A percentile compares a stretch with the other conserved stretches of the same genome.
phyloP scores from a whole-genome alignment of 2,888 invertebrate genomes.

The Meta bourneti region DNA sequence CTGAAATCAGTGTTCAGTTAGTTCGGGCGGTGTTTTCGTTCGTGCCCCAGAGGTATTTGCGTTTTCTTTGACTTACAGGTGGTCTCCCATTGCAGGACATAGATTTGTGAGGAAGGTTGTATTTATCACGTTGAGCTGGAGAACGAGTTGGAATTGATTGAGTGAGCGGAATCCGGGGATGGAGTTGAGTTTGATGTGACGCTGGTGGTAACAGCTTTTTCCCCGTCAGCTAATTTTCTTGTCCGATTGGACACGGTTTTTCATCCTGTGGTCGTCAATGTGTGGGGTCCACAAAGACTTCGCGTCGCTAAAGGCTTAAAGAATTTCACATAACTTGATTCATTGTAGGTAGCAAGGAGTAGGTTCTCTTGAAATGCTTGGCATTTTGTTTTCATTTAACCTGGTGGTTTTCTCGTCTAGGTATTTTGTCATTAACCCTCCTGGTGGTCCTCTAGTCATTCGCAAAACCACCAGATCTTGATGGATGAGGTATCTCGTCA shows the following conservation, averaged over 20 bases:
- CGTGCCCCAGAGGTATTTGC: conserved; percentile 16
- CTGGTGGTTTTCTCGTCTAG: no score
- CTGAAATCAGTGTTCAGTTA: no score
- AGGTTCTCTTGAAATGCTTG: no score
- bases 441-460: no score
- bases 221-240: not conserved
- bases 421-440: no score
- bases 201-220: not conserved
- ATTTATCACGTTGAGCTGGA: conserved; percentile 10
- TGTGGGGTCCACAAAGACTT: not conserved
- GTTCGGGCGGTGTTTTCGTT: no score
- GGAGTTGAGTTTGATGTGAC: not conserved
- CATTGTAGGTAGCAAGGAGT: no score
- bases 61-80: conserved; percentile 24
- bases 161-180: not conserved
- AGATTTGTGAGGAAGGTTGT: conserved; percentile 5
- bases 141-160: conserved; percentile 3
- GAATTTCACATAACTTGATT: no score
- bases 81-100: not conserved
- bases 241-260: not conserved
- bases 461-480: no score
- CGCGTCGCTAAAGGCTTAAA: no score
- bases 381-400: no score
- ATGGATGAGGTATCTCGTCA: no score
- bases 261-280: not conserved